Conservation (phyloP, 2,113 vertebrate species). For the Pluvialis apricaria region DNA sequence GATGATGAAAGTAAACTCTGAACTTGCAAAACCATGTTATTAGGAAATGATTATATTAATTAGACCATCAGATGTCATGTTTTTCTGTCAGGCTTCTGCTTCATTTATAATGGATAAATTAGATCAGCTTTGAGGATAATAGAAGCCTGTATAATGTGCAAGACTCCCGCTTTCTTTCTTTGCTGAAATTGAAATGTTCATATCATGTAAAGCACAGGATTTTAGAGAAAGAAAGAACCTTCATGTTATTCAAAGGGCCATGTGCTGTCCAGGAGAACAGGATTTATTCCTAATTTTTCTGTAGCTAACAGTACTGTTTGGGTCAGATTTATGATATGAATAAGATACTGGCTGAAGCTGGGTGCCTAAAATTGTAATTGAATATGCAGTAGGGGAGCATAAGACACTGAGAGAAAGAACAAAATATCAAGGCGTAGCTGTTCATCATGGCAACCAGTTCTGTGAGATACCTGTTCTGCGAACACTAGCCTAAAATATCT, state of each 20-base stretch:
- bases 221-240: not conserved
- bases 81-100: not conserved
- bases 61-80: not conserved
- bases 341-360: not conserved
- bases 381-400: not conserved
- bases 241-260: not conserved
- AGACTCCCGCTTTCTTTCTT: not conserved
- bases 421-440: not conserved
- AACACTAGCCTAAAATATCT: not conserved
- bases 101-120: constrained; percentile 11
- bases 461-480: not conserved
- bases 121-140: not conserved
- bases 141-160: not conserved
- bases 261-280: not conserved
- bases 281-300: not conserved
- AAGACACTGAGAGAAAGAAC: not conserved
- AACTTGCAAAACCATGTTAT: not conserved
- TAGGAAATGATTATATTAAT: constrained; percentile 26
- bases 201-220: not conserved
- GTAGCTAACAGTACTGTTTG: not conserved
- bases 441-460: not conserved
- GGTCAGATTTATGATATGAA: not conserved
- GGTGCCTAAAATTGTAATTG: not conserved
- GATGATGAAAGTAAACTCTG: constrained; percentile 13
- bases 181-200: not conserved